phyloP scores from a whole-genome alignment of 2,888 invertebrate genomes.

The Nymphalis urticae region DNA sequence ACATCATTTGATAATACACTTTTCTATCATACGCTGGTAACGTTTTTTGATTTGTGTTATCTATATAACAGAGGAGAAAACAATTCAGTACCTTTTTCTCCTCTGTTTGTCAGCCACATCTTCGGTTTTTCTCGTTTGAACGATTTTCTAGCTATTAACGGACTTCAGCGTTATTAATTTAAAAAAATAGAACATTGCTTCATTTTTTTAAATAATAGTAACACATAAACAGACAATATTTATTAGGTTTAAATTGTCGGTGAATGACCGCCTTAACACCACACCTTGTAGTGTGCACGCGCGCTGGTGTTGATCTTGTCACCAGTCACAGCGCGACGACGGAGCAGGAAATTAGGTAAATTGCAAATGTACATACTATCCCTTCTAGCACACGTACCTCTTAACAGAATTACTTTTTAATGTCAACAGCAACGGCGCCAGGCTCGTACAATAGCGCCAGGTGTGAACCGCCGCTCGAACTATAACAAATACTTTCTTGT shows the following conservation, averaged over 20 bases:
- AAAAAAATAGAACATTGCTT: too few species aligned
- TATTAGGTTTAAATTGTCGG: neutral
- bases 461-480: conserved; percentile 16
- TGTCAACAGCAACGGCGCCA: neutral
- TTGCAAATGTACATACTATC: conserved; percentile 19
- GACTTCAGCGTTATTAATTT: too few species aligned
- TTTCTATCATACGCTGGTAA: too few species aligned
- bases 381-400: conserved; percentile 4
- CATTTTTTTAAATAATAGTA: too few species aligned
- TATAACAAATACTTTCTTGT: conserved; percentile 11
- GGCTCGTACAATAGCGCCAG: conserved; percentile 24
- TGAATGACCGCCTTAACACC: conserved; percentile 25
- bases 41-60: too few species aligned
- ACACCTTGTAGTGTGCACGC: conserved; percentile 23
- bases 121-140: too few species aligned
- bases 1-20: too few species aligned
- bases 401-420: conserved; percentile 3
- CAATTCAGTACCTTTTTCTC: too few species aligned
- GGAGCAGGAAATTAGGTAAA: conserved; percentile 32
- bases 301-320: conserved; percentile 29
- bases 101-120: too few species aligned
- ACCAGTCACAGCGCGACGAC: neutral
- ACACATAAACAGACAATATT: neutral
- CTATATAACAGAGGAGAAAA: too few species aligned
- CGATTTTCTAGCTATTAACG: too few species aligned